phyloP scores from a whole-genome alignment of 2,888 invertebrate species.

The Incurvaria masculella region DNA sequence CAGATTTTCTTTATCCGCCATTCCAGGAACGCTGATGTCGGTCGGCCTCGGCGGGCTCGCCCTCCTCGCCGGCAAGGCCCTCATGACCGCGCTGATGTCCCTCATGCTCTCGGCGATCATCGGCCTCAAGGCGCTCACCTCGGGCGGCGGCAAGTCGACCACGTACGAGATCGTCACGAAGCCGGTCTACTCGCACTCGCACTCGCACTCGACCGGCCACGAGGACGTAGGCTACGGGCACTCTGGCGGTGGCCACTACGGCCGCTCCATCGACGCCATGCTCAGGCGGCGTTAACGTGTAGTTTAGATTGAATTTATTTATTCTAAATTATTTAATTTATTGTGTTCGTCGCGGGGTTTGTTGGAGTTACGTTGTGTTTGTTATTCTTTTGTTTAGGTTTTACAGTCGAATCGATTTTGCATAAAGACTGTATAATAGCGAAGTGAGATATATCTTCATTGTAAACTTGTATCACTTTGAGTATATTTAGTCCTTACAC shows the following conservation, averaged over 20 bases:
- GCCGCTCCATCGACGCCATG: conserved; percentile 30
- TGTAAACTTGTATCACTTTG: conserved; percentile 7
- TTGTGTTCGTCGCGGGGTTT: too few relatives aligned
- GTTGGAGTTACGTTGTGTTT: conserved; percentile 6
- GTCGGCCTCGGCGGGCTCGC: conserved; percentile 73
- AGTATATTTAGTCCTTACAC: conserved; percentile 4
- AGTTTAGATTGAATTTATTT: neutral
- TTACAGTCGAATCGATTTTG: too few relatives aligned
- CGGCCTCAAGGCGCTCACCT: conserved; percentile 68
- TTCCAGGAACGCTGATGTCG: conserved; percentile 66
- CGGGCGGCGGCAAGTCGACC: conserved; percentile 67
- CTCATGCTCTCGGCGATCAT: conserved; percentile 73
- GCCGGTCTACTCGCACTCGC: conserved; percentile 68
- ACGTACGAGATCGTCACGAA: conserved; percentile 85
- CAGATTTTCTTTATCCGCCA: neutral
- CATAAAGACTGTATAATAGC: too few relatives aligned
- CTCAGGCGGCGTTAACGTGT: conserved; percentile 26
- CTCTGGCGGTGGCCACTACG: conserved; percentile 55
- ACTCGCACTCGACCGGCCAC: conserved; percentile 58
- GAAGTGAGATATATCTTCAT: conserved; percentile 3
- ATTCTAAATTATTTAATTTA: conserved; percentile 6
- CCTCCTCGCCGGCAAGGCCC: conserved; percentile 76
- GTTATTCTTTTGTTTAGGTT: conserved; percentile 5
- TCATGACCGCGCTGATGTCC: conserved; percentile 80
- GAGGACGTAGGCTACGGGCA: conserved; percentile 50